These are phyloP conservation scores for Acanthochromis polyacanthus DNA, from an alignment of 2,113 vertebrate genomes.

Conservation along the genomic window DNA sequence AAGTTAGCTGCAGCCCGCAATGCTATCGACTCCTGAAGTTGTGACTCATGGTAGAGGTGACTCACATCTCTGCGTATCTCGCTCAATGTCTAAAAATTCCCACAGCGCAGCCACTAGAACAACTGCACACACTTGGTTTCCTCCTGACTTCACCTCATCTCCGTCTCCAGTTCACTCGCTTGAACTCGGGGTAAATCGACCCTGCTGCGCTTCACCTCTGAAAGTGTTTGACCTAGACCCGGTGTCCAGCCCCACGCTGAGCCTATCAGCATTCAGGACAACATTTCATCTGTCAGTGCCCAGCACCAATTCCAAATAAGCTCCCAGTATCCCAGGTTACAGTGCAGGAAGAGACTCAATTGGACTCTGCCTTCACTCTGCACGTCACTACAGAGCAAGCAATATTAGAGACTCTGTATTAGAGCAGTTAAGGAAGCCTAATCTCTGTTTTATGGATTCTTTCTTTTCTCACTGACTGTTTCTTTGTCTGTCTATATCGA, in stretches of 20 bases:
- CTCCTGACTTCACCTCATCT: constrained; percentile 35
- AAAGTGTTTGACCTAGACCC: constrained; percentile 53
- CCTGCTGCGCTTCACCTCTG: constrained; percentile 41
- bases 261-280: constrained; percentile 39
- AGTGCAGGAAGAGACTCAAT: not conserved
- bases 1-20: not conserved
- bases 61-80: not conserved
- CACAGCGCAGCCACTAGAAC: not conserved
- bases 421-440: constrained; percentile 24
- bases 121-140: not conserved
- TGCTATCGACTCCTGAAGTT: not conserved
- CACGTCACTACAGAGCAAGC: constrained; percentile 12
- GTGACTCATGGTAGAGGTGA: not conserved
- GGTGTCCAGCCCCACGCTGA: constrained; percentile 1
- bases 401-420: constrained; percentile 12
- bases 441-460: constrained; percentile 50
- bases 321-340: constrained; percentile 5
- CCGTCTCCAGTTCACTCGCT: constrained; percentile 14
- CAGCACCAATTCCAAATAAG: not conserved
- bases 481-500: constrained; percentile 23
- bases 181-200: constrained; percentile 20
- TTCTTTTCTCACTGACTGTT: constrained; percentile 13
- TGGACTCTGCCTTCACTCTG: constrained; percentile 3
- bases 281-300: not conserved
- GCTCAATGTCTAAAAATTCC: not conserved